phyloP scores from a whole-genome alignment of 2,113 vertebrate genomes.

The Natator depressus region DNA sequence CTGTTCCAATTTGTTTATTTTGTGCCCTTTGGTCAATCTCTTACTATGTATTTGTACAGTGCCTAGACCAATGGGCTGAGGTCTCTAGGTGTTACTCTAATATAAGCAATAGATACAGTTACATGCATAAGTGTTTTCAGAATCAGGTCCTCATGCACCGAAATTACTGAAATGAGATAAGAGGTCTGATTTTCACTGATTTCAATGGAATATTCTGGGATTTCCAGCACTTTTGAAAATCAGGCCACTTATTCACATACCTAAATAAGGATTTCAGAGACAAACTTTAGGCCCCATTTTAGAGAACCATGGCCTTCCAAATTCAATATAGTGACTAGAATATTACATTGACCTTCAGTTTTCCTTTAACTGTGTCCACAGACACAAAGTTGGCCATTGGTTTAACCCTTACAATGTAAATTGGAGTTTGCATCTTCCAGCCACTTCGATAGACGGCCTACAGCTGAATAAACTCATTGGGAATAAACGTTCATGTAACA shows the following conservation, averaged over 20 bases:
- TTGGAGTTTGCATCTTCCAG: background rate
- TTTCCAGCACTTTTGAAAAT: background rate
- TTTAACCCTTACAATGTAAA: background rate
- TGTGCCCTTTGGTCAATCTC: background rate
- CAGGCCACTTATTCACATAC: background rate
- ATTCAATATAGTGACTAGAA: background rate
- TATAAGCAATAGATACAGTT: background rate
- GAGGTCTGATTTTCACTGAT: background rate
- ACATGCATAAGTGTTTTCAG: background rate
- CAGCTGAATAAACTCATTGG: background rate
- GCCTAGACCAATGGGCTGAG: background rate
- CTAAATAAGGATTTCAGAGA: background rate
- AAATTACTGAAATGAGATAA: background rate
- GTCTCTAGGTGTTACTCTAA: background rate
- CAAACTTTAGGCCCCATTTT: background rate
- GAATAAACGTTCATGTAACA: background rate
- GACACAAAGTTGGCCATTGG: background rate
- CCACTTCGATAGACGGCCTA: background rate
- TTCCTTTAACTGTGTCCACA: background rate
- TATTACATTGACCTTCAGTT: background rate
- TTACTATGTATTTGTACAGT: too few species aligned
- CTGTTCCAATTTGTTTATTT: background rate
- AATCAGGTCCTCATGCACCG: background rate
- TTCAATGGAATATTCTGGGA: background rate
- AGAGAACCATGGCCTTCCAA: background rate